Evolutionary conservation across 2,888 invertebrate species (phyloP), one percentile per base, ranked within the genome.

Genomic region (Myathropa florea): DNA sequence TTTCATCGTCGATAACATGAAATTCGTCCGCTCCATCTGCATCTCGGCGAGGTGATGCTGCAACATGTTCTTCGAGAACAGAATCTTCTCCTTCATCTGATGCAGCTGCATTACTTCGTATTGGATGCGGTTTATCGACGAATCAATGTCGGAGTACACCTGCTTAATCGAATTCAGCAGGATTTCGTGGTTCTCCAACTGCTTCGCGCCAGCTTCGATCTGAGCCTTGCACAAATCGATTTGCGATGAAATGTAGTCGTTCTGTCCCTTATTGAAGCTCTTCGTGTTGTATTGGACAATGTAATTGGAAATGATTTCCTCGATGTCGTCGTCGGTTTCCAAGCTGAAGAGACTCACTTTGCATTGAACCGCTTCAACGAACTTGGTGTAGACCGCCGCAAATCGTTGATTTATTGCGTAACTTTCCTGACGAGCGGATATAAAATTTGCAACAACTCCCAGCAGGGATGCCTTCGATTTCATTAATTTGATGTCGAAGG

Each of bases 11-110:
- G 90, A 89, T 67, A 89, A 89, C 30, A 90, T 79, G 71, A 91
- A 89, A 71, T 90, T 90, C 4, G 90, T 89, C 78, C 91, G 91
- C 30, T 83, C 76, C 1, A 89, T 78, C 78, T 91, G 91, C 89
- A 90, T 89, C 57, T 91, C 91, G 9, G 81, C 82, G 59, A 92
- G 80, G 84, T 91, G 88, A 71, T 89, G 91, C 73, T 90, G 90
- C 72, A 92, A 72, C 83, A 92, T 88, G 75, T 90, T 91, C 76
- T 91, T 91, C 1, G 91, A 91, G 75, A 91, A 92, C 10, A 91
- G 79, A n/a, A 92, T 92, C 88, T 92, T 92, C 18, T 92, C 91
- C 75, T 92, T 92, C 36, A 92, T 91, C 88, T 92, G 91, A 26
- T 90, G 89, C 18, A 92, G 72, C 80, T 92, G 92, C 77, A 90